Conservation (phyloP, 1,140 invertebrate species). For the Neodiprion virginianus region DNA sequence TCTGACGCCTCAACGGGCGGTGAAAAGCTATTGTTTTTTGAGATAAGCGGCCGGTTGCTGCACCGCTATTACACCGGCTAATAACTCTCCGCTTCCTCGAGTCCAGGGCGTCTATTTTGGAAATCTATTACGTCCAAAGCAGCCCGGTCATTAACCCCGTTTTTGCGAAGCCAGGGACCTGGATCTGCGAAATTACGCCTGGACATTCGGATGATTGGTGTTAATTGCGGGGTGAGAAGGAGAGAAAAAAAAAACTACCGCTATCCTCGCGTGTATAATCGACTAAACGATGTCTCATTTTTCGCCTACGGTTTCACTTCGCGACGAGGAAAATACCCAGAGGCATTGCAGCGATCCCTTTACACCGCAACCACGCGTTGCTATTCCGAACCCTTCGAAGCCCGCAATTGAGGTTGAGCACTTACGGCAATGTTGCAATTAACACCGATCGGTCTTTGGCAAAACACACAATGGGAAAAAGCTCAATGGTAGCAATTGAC, state of each 20-base stretch:
- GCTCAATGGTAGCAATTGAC: too few relatives aligned
- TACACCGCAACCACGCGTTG: background rate
- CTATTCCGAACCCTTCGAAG: background rate
- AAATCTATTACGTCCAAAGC: constrained; percentile 2
- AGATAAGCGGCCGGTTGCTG: too few relatives aligned
- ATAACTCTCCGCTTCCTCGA: constrained; percentile 4
- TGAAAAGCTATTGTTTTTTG: too few relatives aligned
- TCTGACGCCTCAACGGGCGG: too few relatives aligned
- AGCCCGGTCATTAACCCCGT: background rate
- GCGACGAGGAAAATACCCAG: background rate
- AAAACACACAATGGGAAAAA: too few relatives aligned
- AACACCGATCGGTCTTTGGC: background rate
- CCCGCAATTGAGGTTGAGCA: background rate
- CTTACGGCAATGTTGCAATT: background rate
- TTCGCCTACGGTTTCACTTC: background rate
- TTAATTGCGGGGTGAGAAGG: background rate
- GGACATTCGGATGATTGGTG: background rate
- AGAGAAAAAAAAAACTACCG: background rate
- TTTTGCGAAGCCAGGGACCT: background rate
- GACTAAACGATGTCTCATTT: background rate
- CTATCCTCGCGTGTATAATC: background rate
- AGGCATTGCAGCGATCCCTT: background rate
- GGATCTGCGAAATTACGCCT: background rate
- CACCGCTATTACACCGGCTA: background rate
- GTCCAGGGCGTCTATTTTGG: background rate